Evolutionary conservation across 1,140 invertebrate species (phyloP), one percentile per base, ranked within the genome.

Genomic region (Rhysida immarginata): DNA sequence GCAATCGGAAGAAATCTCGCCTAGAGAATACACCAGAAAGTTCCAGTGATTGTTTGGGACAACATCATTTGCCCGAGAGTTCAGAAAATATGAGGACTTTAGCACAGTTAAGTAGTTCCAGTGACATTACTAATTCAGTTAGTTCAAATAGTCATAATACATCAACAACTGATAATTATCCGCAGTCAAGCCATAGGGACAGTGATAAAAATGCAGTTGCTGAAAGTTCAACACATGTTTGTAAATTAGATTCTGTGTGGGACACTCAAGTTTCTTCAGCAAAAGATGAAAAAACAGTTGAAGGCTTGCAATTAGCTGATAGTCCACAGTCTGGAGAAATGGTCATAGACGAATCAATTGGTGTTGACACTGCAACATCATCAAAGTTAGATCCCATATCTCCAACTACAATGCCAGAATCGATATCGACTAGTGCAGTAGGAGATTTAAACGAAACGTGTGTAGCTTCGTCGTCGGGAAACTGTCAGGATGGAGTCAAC

Each of bases 301-400:
- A 46, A 5, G 23, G 16, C 5, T 49, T 29, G 1, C 44, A 54
- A 14, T 20, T 53, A 13, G 60, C 60, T 55, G 74, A 78, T 60
- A 75, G 73, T 69, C 71, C 80, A 5, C 65, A 64, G 26, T 67
- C 66, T 58, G 73, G 75, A 1, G 78, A 80, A 3, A 76, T 78
- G 74, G 74, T 79, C 1, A 77, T 78, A 3, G 78, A 80, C 52
- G 80, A 80, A 54, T 50, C 55, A 21, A 45, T 49, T 42, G 54
- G 43, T 41, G 51, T 57, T 24, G 55, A 59, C 54, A 51, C 29
- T 57, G 58, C 58, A 46, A 61, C 46, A 46, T 62, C 50, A 26
- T 62, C 56, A 23, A 61, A 49, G 51, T 49, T 49, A 49, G 59
- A 59, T 53, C 55, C 56, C 42, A 60, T 35, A 55, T 62, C 54